Percentiles rank a stretch among this genome's conserved stretches.
phyloP scores from a whole-genome alignment of 2,888 invertebrate genomes.

The Bibio marci region DNA sequence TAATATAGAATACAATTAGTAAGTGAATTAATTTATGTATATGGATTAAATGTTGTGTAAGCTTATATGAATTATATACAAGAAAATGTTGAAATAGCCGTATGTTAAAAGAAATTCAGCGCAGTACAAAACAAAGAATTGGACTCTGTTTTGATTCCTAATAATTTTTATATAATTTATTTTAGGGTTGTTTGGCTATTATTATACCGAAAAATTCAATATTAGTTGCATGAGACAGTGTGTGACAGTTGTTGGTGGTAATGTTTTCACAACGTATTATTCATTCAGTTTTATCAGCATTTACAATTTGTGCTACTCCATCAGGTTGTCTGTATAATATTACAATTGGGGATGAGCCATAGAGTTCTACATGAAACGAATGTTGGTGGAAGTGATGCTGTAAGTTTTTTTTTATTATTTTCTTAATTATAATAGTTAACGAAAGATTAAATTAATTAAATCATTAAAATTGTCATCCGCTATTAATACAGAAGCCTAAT shows the following conservation, averaged over 20 bases:
- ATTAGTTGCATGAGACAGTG: conserved; percentile 73
- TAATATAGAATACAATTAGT: conserved; percentile 78
- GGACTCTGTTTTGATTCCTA: too few relatives aligned
- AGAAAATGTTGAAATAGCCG: conserved; percentile 86
- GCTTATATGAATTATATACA: conserved; percentile 97
- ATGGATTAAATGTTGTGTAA: conserved; percentile 81
- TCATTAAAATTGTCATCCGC: too few relatives aligned
- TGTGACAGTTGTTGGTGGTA: conserved; percentile 98
- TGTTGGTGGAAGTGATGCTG: conserved; percentile 93
- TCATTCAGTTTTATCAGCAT: conserved; percentile 89
- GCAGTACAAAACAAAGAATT: conserved; percentile 32
- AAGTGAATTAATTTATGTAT: conserved; percentile 72
- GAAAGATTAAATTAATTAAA: too few relatives aligned
- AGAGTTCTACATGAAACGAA: conserved; percentile 99
- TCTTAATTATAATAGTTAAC: not conserved
- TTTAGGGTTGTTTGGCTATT: conserved; percentile 74
- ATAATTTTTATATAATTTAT: conserved; percentile 1
- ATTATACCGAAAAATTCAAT: conserved; percentile 74
- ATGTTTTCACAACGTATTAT: conserved; percentile 94
- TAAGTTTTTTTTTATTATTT: conserved; percentile 35
- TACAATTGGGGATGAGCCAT: conserved; percentile 79
- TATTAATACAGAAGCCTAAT: too few relatives aligned
- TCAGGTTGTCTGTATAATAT: conserved; percentile 99
- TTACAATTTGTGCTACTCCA: conserved; percentile 66
- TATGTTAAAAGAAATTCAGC: conserved; percentile 61